Evolutionary conservation across 1,140 invertebrate species (phyloP), one percentile per base, ranked within the genome.

Genomic region (Drosophila pandora): DNA sequence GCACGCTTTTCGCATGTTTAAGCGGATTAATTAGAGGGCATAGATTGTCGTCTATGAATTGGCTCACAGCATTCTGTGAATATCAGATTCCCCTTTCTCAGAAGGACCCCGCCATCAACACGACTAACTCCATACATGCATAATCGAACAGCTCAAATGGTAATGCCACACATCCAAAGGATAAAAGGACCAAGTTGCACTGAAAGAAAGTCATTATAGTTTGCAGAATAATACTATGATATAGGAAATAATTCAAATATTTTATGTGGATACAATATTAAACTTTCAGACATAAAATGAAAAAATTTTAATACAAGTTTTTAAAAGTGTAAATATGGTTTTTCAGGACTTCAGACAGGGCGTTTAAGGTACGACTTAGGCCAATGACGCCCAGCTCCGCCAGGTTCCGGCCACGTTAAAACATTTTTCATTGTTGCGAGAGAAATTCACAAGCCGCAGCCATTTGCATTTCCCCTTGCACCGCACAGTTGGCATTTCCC

Each of bases 11-110:
- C 64, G 69, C 82, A 85, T 85, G 79, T 71, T 69, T 71, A 71
- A 62, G 62, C 83, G 79, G 65, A 87, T 87, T 87, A 82, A 82
- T 87, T 88, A 79, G 79, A 82, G 60, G 58, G 75, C 78, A 87
- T 87, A 87, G 88, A 78, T 82, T 76, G 65, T 79, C 82, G 82
- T 88, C 78, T 87, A 88, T 88, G 82, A 87, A 87, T 88, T 78
- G 78, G 74, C 50, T 71, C 74, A 64, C 62, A 87, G 55, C 61
- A 54, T 72, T 59, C 41, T 45, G 56, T 73, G 70, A 81, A 78
- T 82, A 85, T 74, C 70, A 76, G 48, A 37, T 28, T 43, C 8
- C 21, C 10, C 21, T 30, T 25, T 49, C 37, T 54, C 10, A 37
- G 34, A 32, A 32, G 30, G 10, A 2, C 9, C 0, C 60, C 23